A percentile compares a stretch with the other conserved stretches of the same genome.
These are phyloP conservation scores for Tenthredo scrophulariae DNA, from an alignment of 2,888 invertebrate genomes.

Conservation along the genomic window DNA sequence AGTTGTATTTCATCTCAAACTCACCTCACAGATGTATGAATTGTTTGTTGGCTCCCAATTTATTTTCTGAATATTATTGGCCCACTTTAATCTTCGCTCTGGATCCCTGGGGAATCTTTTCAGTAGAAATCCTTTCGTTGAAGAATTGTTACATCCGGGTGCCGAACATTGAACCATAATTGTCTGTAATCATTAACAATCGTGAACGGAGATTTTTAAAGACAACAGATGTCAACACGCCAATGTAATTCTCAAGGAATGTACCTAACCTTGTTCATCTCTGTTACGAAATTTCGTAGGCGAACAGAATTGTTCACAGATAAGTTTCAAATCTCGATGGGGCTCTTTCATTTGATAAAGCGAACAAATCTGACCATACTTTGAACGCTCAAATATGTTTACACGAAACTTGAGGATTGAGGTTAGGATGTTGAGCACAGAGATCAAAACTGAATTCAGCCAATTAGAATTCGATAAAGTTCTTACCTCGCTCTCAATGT, in stretches of 20 bases:
- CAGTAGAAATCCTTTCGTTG: slow-evolving; percentile 58
- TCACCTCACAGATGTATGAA: slow-evolving; percentile 58
- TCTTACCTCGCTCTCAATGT: background rate
- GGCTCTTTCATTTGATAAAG: background rate
- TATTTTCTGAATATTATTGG: slow-evolving; percentile 48
- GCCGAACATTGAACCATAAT: slow-evolving; percentile 59
- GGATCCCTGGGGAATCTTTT: slow-evolving; percentile 59
- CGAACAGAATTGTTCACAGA: background rate
- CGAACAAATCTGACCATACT: background rate
- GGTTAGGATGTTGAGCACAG: background rate
- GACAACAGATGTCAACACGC: background rate
- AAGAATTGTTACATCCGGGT: slow-evolving; percentile 56
- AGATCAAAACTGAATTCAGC: background rate
- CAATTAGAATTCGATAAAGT: background rate
- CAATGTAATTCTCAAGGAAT: background rate
- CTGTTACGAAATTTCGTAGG: background rate
- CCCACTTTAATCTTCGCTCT: slow-evolving; percentile 56
- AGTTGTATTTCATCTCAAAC: background rate
- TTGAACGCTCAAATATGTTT: background rate
- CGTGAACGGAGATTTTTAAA: background rate
- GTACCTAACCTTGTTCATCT: background rate
- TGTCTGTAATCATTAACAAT: slow-evolving; percentile 28
- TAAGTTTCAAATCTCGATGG: background rate
- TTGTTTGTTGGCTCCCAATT: slow-evolving; percentile 58
- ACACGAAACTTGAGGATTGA: background rate